Conservation (phyloP, 1,140 invertebrate species). For the Sipha flava region DNA sequence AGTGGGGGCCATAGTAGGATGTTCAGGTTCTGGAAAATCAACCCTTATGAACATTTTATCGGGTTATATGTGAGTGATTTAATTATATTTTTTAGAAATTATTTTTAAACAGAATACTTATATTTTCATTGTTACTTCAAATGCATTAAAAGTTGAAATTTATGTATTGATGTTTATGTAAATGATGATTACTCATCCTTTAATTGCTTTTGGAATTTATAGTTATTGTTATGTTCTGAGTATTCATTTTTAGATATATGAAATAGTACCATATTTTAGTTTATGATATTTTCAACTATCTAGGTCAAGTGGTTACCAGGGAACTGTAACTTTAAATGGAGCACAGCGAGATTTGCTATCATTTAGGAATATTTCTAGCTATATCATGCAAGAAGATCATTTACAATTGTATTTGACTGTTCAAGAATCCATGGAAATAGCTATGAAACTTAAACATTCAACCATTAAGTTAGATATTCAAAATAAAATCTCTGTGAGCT, state of each 20-base stretch:
- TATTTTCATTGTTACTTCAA: not conserved
- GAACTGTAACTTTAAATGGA: slow-evolving; percentile 23
- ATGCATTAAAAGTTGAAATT: too few species aligned
- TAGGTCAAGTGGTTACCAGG: slow-evolving; percentile 9
- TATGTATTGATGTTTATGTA: too few species aligned
- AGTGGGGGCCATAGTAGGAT: slow-evolving; percentile 87
- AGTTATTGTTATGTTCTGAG: too few species aligned
- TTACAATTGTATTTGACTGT: slow-evolving; percentile 69
- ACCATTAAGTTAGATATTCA: not conserved
- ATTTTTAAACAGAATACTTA: not conserved
- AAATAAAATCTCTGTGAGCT: slow-evolving; percentile 6
- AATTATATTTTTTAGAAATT: not conserved
- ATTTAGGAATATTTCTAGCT: slow-evolving; percentile 67
- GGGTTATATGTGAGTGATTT: slow-evolving; percentile 67
- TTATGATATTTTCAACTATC: not conserved
- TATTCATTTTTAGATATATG: too few species aligned
- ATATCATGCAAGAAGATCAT: slow-evolving; percentile 84
- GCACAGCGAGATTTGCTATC: slow-evolving; percentile 35
- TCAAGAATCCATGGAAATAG: slow-evolving; percentile 70
- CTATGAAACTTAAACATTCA: slow-evolving; percentile 65
- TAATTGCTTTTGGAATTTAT: too few species aligned
- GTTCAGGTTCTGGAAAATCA: slow-evolving; percentile 86
- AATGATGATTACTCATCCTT: too few species aligned
- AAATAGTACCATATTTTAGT: too few species aligned
- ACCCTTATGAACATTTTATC: slow-evolving; percentile 85